Base-by-base conservation (phyloP, 2,113 vertebrate genomes). In the Falco punctatus region DNA sequence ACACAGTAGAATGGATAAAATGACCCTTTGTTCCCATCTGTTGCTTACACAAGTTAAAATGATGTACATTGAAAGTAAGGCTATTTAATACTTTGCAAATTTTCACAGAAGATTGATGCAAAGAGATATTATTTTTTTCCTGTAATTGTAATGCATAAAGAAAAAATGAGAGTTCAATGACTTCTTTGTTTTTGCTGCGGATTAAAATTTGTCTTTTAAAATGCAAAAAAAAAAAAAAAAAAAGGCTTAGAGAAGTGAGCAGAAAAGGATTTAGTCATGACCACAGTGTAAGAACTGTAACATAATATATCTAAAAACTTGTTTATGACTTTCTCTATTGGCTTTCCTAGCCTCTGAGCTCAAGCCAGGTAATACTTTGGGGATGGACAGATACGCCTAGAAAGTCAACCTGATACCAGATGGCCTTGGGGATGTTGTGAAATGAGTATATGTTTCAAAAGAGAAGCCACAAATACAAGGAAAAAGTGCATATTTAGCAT, bases 1-100 rank as follows among this genome's bases (percentile, higher is more conserved):
- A 64, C 2, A 7, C 27, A 66, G 27, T 33, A 19, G 44, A 78
- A 74, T 55, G 64, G 77, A 81, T 84, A 94, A 86, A 96, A 94
- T 85, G 74, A 66, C 61, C 64, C 42, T 82, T 96, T 96, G 75
- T 95, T 96, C 77, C 77, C 40, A 81, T 96, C 78, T 75, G 78
- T 87, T 92, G 57, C 88, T 93, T 92, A 92, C 0, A 15, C 78
- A 93, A 71, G 86, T 96, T 92, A 82, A 86, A 96, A 96, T 67
- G 54, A 61, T 88, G 38, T 46, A 91, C 1, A 1, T 2, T 46
- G 58, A 73, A 92, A 96, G 44, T 71, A 59, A 92, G 51, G 81
- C 78, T 92, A 84, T 82, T 94, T 93, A 93, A 96, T 92, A 87
- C 83, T 59, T 52, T 66, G 23, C 77, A 86, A 65, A 77, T 97